These are phyloP conservation scores for Sialis lutaria DNA, from an alignment of 2,888 invertebrate species.

Conservation along the genomic window DNA sequence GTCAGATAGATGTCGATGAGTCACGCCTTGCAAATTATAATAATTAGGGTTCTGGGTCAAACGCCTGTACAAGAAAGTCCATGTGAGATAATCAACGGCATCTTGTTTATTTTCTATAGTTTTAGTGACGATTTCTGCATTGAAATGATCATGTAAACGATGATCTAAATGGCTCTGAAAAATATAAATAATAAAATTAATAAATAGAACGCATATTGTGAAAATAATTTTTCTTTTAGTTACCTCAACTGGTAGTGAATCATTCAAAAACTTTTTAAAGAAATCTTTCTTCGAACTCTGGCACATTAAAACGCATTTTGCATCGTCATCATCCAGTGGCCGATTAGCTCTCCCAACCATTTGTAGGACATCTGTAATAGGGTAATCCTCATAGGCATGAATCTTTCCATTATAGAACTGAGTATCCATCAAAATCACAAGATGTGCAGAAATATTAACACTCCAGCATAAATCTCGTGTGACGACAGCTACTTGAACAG, in stretches of 20 bases:
- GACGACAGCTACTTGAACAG: conserved; percentile 83
- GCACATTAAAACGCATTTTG: conserved; percentile 91
- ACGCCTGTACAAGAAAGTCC: conserved; percentile 95
- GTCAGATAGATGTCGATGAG: conserved; percentile 92
- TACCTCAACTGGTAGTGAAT: conserved; percentile 87
- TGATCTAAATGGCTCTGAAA: conserved; percentile 87
- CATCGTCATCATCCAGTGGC: conserved; percentile 79
- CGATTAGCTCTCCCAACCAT: conserved; percentile 96
- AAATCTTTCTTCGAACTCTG: conserved; percentile 96
- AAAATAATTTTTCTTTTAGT: conserved; percentile 4
- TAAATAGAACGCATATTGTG: not conserved
- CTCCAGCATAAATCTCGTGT: conserved; percentile 89
- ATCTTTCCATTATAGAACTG: conserved; percentile 65
- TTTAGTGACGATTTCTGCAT: conserved; percentile 98
- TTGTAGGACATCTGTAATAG: conserved; percentile 90
- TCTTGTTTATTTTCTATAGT: conserved; percentile 99
- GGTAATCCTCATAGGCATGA: conserved; percentile 92
- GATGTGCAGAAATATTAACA: conserved; percentile 73
- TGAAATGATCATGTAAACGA: conserved; percentile 96
- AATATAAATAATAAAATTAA: not conserved
- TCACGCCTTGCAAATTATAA: conserved; percentile 93
- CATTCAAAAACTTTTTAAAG: conserved; percentile 94
- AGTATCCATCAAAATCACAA: conserved; percentile 95
- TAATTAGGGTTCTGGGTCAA: conserved; percentile 99
- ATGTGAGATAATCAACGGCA: conserved; percentile 97